Evolutionary conservation across 1,140 invertebrate genomes (phyloP).

Genomic region (Ceratina calcarata): DNA sequence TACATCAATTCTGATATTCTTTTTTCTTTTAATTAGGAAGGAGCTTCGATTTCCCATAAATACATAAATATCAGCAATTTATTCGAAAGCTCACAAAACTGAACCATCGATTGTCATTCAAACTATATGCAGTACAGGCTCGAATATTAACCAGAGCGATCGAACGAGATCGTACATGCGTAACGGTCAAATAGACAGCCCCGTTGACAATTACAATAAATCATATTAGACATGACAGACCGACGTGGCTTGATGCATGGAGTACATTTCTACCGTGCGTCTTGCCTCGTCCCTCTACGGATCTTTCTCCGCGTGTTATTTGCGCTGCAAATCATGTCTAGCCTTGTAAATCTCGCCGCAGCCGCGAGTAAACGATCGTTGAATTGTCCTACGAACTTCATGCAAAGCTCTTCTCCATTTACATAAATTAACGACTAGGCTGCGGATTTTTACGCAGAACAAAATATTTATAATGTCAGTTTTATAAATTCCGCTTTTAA

Average conservation of each 20-base stretch:
- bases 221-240: slow-evolving; percentile 69
- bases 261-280: slow-evolving; percentile 16
- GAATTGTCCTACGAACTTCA: slow-evolving; percentile 53
- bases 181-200: slow-evolving; percentile 56
- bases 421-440: slow-evolving; percentile 57
- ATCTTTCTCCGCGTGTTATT: slow-evolving; percentile 37
- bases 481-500: too few relatives aligned
- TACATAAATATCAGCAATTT: too few relatives aligned
- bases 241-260: slow-evolving; percentile 25
- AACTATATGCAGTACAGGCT: too few relatives aligned
- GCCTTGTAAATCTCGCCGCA: slow-evolving; percentile 57
- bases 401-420: slow-evolving; percentile 51
- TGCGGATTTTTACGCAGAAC: too few relatives aligned
- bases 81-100: too few relatives aligned
- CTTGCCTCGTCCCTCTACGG: slow-evolving; percentile 16
- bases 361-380: slow-evolving; percentile 67
- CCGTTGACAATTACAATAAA: slow-evolving; percentile 75
- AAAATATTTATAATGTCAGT: too few relatives aligned
- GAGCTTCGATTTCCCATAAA: too few relatives aligned
- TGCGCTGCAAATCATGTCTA: slow-evolving; percentile 66
- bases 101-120: too few relatives aligned
- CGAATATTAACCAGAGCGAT: too few relatives aligned
- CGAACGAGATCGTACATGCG: background rate
- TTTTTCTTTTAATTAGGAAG: too few relatives aligned
- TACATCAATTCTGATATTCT: too few relatives aligned